Evolutionary conservation across 2,113 vertebrate species (phyloP), one percentile per base, ranked within the genome.

Genomic region (Tachysurus fulvidraco): DNA sequence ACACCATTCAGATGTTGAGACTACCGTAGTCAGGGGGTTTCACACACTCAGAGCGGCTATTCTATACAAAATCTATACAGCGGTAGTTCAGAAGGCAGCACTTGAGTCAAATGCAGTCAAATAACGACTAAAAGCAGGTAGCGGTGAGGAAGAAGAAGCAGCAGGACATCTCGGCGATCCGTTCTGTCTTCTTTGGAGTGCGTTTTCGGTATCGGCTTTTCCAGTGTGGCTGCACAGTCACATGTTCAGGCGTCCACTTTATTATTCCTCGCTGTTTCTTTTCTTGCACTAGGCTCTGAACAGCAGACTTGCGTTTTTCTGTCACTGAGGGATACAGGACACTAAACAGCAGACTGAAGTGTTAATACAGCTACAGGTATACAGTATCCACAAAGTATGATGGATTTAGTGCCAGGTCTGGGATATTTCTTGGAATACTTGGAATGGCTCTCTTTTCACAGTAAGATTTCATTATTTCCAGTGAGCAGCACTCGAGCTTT

Each of bases 401-500:
- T 44, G 62, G 60, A 41, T 50, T 55, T 81, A 86, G 78, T 64
- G 85, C 7, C 57, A 84, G 77, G 85, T 84, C 83, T 59, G 46
- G 55, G 30, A 76, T 65, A 65, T 87, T 77, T 83, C 69, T 50
- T 50, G 46, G 46, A 59, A 85, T 54, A 79, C 65, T 78, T 41
- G 23, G 52, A 88, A 88, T 88, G 85, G 84, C 77, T 88, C 83
- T 88, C 89, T 81, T 86, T 28, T 86, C 83, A 88, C 76, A 90
- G 85, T 90, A 88, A 69, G 57, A 50, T 83, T 80, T 81, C 78
- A 19, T 59, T 46, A 84, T 73, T 57, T 85, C 44, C 88, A 86
- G 83, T 85, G 81, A 85, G 86, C 85, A 90, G 86, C 69, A 67
- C 79, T 81, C 82, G n/a, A 89, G 77, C 62, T 85, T 82, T 71